These are phyloP conservation scores for Spheniscus humboldti DNA, from an alignment of 2,797 vertebrate species.

Conservation along the genomic window DNA sequence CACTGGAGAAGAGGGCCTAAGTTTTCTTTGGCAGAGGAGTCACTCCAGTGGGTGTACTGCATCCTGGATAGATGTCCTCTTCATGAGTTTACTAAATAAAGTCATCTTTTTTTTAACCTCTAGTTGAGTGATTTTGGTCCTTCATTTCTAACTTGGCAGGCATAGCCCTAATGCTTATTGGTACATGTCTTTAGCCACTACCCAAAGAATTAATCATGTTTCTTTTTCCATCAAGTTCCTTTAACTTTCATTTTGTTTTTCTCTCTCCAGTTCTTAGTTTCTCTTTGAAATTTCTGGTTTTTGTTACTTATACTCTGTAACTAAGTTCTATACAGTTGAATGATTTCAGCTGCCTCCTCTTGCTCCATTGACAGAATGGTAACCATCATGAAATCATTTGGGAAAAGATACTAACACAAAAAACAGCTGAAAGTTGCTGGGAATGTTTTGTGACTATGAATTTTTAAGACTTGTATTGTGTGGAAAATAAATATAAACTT, in stretches of 20 bases:
- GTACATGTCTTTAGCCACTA: not conserved
- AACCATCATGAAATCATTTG: not conserved
- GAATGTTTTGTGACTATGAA: not conserved
- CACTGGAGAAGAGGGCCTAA: not conserved
- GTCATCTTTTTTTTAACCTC: not conserved
- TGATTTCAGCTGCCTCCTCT: not conserved
- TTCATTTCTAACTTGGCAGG: not conserved
- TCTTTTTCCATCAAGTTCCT: not conserved
- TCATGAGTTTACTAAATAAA: not conserved
- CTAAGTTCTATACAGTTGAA: not conserved
- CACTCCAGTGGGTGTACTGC: not conserved
- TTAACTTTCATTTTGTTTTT: not conserved
- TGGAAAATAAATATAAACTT: not conserved
- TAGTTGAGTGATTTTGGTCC: not conserved
- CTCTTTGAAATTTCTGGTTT: not conserved
- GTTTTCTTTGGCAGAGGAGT: not conserved
- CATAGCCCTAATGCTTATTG: not conserved
- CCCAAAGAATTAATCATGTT: not conserved
- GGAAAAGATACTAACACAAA: not conserved
- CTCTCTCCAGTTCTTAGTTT: not conserved
- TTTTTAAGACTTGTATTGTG: not conserved
- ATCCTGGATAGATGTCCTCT: not conserved
- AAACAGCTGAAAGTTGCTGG: not conserved
- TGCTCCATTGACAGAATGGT: not conserved
- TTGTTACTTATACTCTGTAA: not conserved